These are phyloP conservation scores for Podilymbus podiceps DNA, from an alignment of 2,113 vertebrate genomes.

Conservation along the genomic window DNA sequence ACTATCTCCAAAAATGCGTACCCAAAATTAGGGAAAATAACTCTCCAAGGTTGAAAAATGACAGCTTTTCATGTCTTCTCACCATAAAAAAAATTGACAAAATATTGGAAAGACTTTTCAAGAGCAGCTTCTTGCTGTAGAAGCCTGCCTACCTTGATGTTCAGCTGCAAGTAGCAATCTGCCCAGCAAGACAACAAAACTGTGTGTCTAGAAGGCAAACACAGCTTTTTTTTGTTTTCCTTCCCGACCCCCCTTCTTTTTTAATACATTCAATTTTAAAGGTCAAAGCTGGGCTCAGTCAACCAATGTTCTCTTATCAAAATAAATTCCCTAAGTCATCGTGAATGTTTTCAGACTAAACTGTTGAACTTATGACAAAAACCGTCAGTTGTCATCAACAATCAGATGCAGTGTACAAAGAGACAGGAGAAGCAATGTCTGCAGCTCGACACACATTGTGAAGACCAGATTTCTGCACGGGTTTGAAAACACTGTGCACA, in stretches of 20 bases:
- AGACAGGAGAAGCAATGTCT: background rate
- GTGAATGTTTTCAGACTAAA: conserved; percentile 31
- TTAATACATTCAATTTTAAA: background rate
- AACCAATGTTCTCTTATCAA: background rate
- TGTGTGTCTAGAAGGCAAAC: background rate
- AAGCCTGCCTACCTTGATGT: background rate
- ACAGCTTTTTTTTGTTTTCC: background rate
- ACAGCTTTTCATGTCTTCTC: background rate
- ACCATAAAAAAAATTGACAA: background rate
- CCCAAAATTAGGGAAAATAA: background rate
- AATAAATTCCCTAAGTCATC: conserved; percentile 17
- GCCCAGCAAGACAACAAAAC: background rate
- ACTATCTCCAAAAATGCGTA: background rate
- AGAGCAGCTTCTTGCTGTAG: background rate
- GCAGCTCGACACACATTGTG: background rate
- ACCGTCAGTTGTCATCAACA: conserved; percentile 49
- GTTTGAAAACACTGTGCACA: background rate
- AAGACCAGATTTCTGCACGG: background rate
- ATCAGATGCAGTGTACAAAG: background rate
- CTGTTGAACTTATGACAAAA: conserved; percentile 36
- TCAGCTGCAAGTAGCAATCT: background rate
- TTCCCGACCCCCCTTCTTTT: background rate
- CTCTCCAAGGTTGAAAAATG: background rate
- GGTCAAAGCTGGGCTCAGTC: background rate
- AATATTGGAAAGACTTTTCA: background rate